Evolutionary conservation across 1,140 invertebrate species (phyloP), one percentile per base, ranked within the genome.

Genomic region (Hesperophylax magnus): DNA sequence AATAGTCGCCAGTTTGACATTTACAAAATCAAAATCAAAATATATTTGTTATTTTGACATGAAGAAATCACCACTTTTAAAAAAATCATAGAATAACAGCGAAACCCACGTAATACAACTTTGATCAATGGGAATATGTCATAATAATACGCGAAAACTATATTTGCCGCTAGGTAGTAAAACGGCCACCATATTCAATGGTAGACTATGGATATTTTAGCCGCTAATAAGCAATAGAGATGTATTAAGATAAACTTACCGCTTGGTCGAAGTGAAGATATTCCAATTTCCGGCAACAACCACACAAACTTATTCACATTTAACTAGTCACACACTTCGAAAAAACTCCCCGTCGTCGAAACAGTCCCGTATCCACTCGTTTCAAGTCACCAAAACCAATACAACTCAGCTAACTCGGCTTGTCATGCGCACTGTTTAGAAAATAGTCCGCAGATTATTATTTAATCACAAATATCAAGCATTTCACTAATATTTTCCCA

Each of bases 301-400:
- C 58, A 80, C 78, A 80, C 78, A 72, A 71, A 76, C 71, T 80
- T 76, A 71, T 80, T 80, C 78, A 80, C 78, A 80, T 80, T 80
- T 75, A 80, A 75, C 39, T 52, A 75, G 60, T 34, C 71, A 75
- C 78, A 71, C 77, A 80, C 78, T 80, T 80, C 71, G 31, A 72
- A 56, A 79, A 80, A 80, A 80, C 71, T 80, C 78, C 71, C 71
- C 78, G 78, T 65, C 72, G 56, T 67, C 72, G 39, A 67, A 78
- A 75, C 69, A 75, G 39, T 80, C 78, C 78, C 71, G 72, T 34
- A 80, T 63, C 67, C 52, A 61, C 78, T 74, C 54, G 53, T 56
- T 60, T 69, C 77, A 69, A 65, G 15, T 69, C 77, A 69, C 77
- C 77, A 78, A 78, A 65, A 77, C 76, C 77, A 71, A 78, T 74